Conservation (phyloP, 2,113 vertebrate genomes). For the Oenanthe oenanthe region DNA sequence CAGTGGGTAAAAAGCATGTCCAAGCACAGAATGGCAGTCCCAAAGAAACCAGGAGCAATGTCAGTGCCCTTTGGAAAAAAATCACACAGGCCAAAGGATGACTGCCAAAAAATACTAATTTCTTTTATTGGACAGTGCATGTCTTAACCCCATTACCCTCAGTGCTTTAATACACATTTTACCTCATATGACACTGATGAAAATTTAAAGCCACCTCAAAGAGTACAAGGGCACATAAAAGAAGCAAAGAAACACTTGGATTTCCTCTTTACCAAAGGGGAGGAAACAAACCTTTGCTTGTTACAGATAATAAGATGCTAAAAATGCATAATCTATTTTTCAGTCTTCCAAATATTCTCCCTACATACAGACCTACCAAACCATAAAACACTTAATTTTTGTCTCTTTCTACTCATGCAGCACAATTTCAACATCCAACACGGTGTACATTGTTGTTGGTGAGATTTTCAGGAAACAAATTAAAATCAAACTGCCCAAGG, state of each 20-base stretch:
- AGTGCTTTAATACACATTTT: not conserved
- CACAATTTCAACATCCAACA: not conserved
- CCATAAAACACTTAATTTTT: not conserved
- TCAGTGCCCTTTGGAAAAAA: not conserved
- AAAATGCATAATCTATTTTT: not conserved
- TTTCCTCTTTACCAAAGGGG: not conserved
- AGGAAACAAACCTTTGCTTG: not conserved
- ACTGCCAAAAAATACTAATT: slow-evolving; percentile 16
- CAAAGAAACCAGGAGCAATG: not conserved
- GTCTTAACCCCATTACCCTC: slow-evolving; percentile 12
- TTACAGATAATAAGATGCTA: not conserved
- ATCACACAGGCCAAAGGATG: not conserved
- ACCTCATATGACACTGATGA: not conserved
- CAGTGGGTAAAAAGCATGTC: not conserved
- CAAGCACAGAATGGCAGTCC: not conserved
- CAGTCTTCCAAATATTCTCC: not conserved
- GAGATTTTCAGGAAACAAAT: not conserved
- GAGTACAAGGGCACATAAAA: not conserved
- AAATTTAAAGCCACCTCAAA: not conserved
- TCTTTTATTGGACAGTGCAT: not conserved
- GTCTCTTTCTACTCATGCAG: not conserved
- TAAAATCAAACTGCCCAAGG: not conserved
- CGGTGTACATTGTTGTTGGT: not conserved
- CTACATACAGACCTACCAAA: not conserved
- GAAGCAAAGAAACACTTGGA: not conserved